Percentiles rank a stretch among this genome's conserved stretches.
These are phyloP conservation scores for Lepidurus packardi DNA, from an alignment of 1,140 invertebrate species.

Conservation along the genomic window DNA sequence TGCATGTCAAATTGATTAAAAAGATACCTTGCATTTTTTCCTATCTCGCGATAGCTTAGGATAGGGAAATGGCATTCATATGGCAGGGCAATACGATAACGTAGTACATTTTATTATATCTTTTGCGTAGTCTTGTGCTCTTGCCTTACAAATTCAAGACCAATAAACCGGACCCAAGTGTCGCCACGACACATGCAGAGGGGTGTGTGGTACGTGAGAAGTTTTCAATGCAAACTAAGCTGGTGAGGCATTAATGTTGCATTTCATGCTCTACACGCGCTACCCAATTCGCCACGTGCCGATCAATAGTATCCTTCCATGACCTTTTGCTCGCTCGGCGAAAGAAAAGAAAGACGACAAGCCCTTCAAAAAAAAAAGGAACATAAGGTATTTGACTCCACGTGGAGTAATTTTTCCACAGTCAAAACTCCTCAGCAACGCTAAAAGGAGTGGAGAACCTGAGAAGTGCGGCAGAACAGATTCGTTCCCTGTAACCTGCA, in stretches of 20 bases:
- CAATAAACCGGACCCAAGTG: not conserved
- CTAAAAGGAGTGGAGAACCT: not conserved
- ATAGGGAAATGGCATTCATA: not conserved
- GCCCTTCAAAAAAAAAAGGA: not conserved
- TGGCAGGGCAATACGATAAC: not conserved
- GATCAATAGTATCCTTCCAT: conserved; percentile 16
- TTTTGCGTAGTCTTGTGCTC: not conserved
- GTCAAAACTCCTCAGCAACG: not conserved
- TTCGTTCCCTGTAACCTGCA: not conserved
- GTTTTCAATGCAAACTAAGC: conserved; percentile 15
- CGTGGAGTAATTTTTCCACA: not conserved
- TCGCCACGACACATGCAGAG: not conserved
- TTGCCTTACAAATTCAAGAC: not conserved
- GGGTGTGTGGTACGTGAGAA: conserved; percentile 5
- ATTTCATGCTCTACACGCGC: conserved; percentile 13
- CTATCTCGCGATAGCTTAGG: not conserved
- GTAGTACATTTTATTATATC: no score
- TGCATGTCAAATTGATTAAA: not conserved
- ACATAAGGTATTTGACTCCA: not conserved
- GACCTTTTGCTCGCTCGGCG: conserved; percentile 9
- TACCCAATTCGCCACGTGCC: conserved; percentile 20
- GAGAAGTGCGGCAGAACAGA: not conserved
- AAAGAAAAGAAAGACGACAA: not conserved
- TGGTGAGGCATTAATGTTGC: conserved; percentile 12
- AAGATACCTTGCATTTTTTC: not conserved